Percentiles rank a stretch among this genome's conserved stretches.
Conservation (phyloP, 2,797 vertebrate genomes). For the Coracias cyanogaster region DNA sequence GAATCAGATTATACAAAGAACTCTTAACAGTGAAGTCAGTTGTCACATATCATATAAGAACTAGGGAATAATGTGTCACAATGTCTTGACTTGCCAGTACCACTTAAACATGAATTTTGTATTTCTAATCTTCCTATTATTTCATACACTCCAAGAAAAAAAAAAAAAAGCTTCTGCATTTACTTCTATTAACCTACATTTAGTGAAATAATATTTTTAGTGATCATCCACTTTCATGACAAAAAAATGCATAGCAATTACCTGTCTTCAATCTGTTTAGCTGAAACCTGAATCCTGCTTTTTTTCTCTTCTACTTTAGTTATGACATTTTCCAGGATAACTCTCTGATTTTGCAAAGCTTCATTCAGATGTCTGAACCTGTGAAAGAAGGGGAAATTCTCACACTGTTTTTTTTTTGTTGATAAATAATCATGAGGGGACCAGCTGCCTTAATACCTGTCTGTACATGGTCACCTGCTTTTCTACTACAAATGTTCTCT, state of each 20-base stretch:
- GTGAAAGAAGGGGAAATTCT: background rate
- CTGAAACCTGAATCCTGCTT: constrained; percentile 76
- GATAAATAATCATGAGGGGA: background rate
- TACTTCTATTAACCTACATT: background rate
- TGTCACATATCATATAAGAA: background rate
- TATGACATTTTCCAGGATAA: constrained; percentile 81
- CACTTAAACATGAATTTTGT: background rate
- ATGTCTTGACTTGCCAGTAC: background rate
- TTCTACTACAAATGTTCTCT: background rate
- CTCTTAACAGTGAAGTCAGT: background rate
- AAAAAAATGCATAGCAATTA: constrained; percentile 31
- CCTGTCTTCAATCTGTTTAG: constrained; percentile 85
- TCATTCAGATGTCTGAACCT: constrained; percentile 83
- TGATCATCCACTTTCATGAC: background rate
- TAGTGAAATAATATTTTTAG: background rate
- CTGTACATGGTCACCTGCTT: background rate
- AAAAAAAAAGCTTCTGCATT: background rate
- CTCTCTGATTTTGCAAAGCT: constrained; percentile 81
- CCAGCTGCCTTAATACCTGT: background rate
- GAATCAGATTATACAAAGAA: background rate
- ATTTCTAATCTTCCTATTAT: background rate
- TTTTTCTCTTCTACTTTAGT: constrained; percentile 84
- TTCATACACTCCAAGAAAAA: background rate
- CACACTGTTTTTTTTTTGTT: background rate
- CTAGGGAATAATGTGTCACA: background rate